phyloP scores from a whole-genome alignment of 2,113 vertebrate genomes.

The Tympanuchus pallidicinctus region DNA sequence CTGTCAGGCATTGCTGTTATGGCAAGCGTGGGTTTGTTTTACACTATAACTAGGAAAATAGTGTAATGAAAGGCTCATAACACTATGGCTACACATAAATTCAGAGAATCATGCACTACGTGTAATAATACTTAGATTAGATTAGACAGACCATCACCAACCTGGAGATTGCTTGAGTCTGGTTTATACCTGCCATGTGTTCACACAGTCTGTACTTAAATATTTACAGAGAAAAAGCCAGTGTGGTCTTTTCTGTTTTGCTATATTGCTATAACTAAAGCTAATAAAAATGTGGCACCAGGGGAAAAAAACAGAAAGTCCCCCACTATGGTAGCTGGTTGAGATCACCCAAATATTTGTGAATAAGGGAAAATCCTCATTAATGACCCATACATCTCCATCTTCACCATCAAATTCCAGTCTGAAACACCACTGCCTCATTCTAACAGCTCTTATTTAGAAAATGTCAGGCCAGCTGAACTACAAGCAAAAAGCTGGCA shows the following conservation, averaged over 20 bases:
- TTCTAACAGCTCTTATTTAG: neutral
- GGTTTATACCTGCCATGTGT: conserved; percentile 52
- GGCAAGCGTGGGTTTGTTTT: conserved; percentile 14
- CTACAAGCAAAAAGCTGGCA: neutral
- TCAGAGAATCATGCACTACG: neutral
- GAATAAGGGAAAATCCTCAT: conserved; percentile 14
- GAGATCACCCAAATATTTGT: neutral
- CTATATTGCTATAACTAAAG: conserved; percentile 22
- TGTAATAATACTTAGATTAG: conserved; percentile 14
- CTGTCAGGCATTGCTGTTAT: neutral
- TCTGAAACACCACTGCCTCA: neutral
- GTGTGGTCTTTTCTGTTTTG: conserved; percentile 31
- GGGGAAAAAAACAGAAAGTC: neutral
- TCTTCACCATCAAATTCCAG: neutral
- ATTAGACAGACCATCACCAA: conserved; percentile 35
- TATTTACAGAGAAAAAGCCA: conserved; percentile 55
- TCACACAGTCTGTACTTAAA: conserved; percentile 30
- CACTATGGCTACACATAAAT: neutral
- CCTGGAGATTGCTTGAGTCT: neutral
- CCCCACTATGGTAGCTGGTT: neutral
- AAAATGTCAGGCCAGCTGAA: neutral
- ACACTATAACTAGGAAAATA: neutral
- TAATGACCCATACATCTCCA: neutral
- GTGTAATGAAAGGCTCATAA: neutral
- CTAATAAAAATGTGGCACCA: conserved; percentile 25